Base-by-base conservation (phyloP, 2,113 vertebrate species). In the Mesitornis unicolor region DNA sequence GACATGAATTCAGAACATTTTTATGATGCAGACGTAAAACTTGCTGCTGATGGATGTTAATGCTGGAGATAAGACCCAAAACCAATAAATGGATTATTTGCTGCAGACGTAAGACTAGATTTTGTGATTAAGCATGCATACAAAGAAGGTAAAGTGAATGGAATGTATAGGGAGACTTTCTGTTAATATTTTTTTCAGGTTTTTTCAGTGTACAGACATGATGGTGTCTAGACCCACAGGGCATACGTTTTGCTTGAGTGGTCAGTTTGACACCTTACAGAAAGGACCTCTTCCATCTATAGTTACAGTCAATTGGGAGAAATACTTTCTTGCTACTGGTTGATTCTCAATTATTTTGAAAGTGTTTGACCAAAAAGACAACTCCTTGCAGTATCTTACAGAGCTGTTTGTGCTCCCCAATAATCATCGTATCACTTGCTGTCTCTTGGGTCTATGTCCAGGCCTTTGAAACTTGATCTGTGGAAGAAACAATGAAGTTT, bases 201-300 rank as follows among this genome's bases (percentile, higher is more conserved):
- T 84, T 53, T 75, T 61, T 83, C 24, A 10, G 5, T 45, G 9
- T 26, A 38, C 25, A 16, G 48, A 26, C 4, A 45, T 12, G n/a
- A 13, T 63, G 8, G 5, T 65, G n/a, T 61, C 25, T 33, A 65
- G 59, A 43, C 25, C 40, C 3, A 51, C 0, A 59, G 3, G 31
- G 17, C 0, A 1, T 59, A 13, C 8, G 38, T 50, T 86, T 81
- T 5, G 2, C 35, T 16, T 0, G 1, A 38, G 7, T 70, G 42
- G 71, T 36, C 13, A 53, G 9, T 42, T 38, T 45, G 12, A 45
- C 38, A 6, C 47, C 8, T 43, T 43, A 3, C 4, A 11, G 4
- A 42, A 74, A 80, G 25, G 10, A 51, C 8, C 1, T 35, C 17
- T 48, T 81, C 21, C 7, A 20, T 29, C 59, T 63, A 25, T 29